A percentile compares a stretch with the other conserved stretches of the same genome.
These are phyloP conservation scores for Heliocidaris erythrogramma DNA, from an alignment of 35 echinoderm and acorn worm species.

Conservation along the genomic window DNA sequence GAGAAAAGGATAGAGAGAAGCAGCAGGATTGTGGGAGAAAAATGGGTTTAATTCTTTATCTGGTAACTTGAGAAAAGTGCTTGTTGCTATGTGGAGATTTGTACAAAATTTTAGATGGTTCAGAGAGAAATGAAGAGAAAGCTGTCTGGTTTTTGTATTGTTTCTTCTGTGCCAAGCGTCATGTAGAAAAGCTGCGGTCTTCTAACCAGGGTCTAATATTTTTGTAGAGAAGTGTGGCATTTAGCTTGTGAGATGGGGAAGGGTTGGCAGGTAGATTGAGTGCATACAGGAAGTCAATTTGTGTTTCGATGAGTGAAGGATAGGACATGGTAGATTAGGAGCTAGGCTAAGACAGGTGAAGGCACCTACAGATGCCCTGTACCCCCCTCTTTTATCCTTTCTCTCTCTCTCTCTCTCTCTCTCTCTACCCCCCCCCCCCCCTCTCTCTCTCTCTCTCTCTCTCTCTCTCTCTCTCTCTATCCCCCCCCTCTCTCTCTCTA, in stretches of 20 bases:
- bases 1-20: neutral
- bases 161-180: neutral
- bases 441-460: neutral
- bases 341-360: neutral
- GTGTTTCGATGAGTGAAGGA: slow-evolving; percentile 6
- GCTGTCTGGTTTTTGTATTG: neutral
- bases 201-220: neutral
- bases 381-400: neutral
- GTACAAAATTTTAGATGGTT: no score
- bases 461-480: neutral
- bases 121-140: no score
- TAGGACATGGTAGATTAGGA: slow-evolving; percentile 34
- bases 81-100: neutral
- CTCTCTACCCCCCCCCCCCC: neutral
- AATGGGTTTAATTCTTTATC: neutral
- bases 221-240: neutral
- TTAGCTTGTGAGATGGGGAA: neutral
- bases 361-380: neutral
- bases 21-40: neutral
- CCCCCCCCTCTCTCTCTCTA: neutral
- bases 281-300: slow-evolving; percentile 39
- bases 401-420: neutral
- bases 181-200: neutral
- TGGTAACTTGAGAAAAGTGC: neutral
- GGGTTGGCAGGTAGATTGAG: neutral